phyloP scores from a whole-genome alignment of 2,888 invertebrate species.

The Notodonta dromedarius region DNA sequence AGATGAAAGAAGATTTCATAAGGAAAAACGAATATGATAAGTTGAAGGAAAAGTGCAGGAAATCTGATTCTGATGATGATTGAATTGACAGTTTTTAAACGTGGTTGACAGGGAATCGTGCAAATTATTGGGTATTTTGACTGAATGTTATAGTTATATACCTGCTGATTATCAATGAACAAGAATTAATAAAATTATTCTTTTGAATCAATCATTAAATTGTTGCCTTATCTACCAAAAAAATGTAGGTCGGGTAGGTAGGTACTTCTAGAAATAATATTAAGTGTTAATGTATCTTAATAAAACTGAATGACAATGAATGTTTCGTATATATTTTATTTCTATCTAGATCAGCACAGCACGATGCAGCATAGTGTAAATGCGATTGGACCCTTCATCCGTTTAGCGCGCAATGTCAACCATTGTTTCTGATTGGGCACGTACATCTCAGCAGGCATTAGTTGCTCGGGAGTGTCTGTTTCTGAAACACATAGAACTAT shows the following conservation, averaged over 20 bases:
- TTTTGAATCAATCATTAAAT: neutral
- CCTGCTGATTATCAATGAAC: too few relatives aligned
- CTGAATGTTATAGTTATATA: too few relatives aligned
- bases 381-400: conserved; percentile 63
- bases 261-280: neutral
- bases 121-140: neutral
- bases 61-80: conserved; percentile 67
- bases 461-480: conserved; percentile 79
- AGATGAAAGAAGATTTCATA: conserved; percentile 69
- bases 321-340: conserved; percentile 38
- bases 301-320: conserved; percentile 21
- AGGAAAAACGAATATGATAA: conserved; percentile 72
- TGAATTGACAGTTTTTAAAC: conserved; percentile 15
- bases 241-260: neutral
- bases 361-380: conserved; percentile 70
- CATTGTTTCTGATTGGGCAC: conserved; percentile 96
- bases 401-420: conserved; percentile 90
- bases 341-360: conserved; percentile 40
- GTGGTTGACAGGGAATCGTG: neutral
- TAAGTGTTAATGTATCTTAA: conserved; percentile 2
- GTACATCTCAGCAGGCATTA: conserved; percentile 96
- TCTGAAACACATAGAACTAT: conserved; percentile 50
- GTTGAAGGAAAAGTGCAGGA: conserved; percentile 65
- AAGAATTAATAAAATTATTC: neutral
- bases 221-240: neutral